Evolutionary conservation across 1,140 invertebrate species (phyloP).

Genomic region (Nilaparvata lugens): DNA sequence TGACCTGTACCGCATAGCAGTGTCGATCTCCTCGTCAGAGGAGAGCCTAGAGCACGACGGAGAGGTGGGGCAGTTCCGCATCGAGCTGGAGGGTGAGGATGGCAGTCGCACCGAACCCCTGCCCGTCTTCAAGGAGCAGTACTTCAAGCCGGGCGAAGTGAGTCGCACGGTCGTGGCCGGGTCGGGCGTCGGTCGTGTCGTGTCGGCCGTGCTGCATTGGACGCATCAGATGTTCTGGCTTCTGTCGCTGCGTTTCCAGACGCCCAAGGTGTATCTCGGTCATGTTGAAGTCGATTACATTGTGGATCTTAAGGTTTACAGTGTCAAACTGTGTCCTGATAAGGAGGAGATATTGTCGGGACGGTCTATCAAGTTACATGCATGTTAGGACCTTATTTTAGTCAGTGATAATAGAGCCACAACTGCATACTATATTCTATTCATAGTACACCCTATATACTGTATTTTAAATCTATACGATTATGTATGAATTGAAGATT

Average conservation of each 20-base stretch:
- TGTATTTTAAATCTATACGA: no score
- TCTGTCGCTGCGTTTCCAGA: slow-evolving; percentile 67
- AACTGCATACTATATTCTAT: no score
- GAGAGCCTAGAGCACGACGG: slow-evolving; percentile 63
- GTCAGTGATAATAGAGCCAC: no score
- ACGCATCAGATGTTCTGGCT: slow-evolving; percentile 71
- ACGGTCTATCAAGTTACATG: no score
- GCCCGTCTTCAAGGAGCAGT: slow-evolving; percentile 31
- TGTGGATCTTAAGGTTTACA: background rate
- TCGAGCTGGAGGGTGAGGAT: slow-evolving; percentile 53
- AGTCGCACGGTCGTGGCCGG: slow-evolving; percentile 53
- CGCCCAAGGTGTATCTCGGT: slow-evolving; percentile 58
- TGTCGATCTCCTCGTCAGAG: slow-evolving; percentile 60
- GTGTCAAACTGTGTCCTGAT: no score
- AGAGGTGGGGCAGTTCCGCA: slow-evolving; percentile 60
- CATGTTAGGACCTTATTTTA: no score
- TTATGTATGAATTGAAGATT: no score
- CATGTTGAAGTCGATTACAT: slow-evolving; percentile 50
- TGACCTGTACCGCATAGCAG: slow-evolving; percentile 60
- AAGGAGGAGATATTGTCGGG: no score
- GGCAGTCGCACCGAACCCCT: slow-evolving; percentile 23
- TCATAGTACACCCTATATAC: no score
- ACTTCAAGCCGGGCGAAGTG: slow-evolving; percentile 60
- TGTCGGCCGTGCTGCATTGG: slow-evolving; percentile 60
- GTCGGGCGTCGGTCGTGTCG: slow-evolving; percentile 50